Evolutionary conservation across 2,797 vertebrate species (phyloP).

Genomic region (Danio jaintianensis): DNA sequence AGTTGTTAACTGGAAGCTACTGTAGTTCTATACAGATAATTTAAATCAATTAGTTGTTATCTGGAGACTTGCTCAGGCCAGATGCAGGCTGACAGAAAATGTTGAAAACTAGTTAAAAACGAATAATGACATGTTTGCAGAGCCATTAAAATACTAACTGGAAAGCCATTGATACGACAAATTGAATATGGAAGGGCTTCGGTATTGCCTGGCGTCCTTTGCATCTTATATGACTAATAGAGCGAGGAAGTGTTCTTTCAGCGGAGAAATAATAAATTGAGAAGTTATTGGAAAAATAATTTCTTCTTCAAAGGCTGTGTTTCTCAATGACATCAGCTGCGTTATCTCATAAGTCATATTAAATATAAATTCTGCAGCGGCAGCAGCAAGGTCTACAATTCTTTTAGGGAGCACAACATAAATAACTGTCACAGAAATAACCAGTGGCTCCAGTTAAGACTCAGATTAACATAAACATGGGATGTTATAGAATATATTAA

Average conservation of each 20-base stretch:
- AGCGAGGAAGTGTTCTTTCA: neutral
- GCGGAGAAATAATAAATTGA: neutral
- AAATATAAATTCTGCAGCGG: neutral
- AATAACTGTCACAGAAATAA: slow-evolving; percentile 19
- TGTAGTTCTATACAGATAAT: too few relatives aligned
- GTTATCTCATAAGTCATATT: slow-evolving; percentile 9
- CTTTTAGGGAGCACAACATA: neutral
- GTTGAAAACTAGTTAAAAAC: neutral
- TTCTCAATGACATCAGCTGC: neutral
- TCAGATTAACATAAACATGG: neutral
- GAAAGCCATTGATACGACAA: neutral
- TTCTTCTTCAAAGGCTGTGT: neutral
- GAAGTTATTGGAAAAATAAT: slow-evolving; percentile 7
- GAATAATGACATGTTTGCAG: neutral
- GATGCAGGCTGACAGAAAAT: neutral
- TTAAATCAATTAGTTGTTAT: too few relatives aligned
- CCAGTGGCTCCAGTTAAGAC: neutral
- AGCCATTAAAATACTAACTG: neutral
- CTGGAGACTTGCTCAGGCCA: too few relatives aligned
- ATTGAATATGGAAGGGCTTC: slow-evolving; percentile 8
- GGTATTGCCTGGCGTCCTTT: neutral
- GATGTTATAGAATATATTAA: slow-evolving; percentile 9
- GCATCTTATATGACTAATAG: neutral
- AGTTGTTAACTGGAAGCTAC: too few relatives aligned
- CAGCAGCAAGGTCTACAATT: neutral